Conservation (phyloP, 92 coral and sea anemone genomes). For the Siderastrea radians region DNA sequence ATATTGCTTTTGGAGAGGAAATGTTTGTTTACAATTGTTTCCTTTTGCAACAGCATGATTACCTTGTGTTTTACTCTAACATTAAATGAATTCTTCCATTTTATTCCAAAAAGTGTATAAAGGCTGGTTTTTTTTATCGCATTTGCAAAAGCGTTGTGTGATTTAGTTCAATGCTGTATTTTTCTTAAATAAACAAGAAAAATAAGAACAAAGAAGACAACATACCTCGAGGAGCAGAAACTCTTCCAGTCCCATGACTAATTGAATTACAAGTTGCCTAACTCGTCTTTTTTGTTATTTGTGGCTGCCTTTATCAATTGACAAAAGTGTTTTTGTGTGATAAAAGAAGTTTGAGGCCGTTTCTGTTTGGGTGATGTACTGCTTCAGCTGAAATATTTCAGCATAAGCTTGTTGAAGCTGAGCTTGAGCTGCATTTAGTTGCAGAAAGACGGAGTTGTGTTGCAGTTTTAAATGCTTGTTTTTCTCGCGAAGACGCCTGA, state of each 20-base stretch:
- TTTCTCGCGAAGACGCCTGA: slow-evolving; percentile 12
- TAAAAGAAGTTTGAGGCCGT: neutral
- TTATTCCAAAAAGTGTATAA: no score
- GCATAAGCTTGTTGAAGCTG: slow-evolving; percentile 34
- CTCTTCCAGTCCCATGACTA: slow-evolving; percentile 21
- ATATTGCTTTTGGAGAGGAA: no score
- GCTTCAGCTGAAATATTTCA: slow-evolving; percentile 5
- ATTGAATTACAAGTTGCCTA: slow-evolving; percentile 18
- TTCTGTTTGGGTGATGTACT: neutral
- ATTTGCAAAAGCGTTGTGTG: no score
- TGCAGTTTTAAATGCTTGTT: neutral
- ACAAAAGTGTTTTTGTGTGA: slow-evolving; percentile 4
- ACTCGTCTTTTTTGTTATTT: slow-evolving; percentile 26
- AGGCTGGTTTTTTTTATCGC: no score
- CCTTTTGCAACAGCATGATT: no score
- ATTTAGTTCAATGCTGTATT: no score
- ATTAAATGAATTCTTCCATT: no score
- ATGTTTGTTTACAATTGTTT: no score
- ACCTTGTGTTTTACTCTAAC: no score
- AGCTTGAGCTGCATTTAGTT: slow-evolving; percentile 13
- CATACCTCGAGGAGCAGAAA: neutral
- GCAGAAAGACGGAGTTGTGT: neutral
- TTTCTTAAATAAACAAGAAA: no score
- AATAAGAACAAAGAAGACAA: no score
- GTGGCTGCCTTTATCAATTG: slow-evolving; percentile 24